Conservation (phyloP, 2,888 invertebrate genomes). For the Lepidochrysops patricia region DNA sequence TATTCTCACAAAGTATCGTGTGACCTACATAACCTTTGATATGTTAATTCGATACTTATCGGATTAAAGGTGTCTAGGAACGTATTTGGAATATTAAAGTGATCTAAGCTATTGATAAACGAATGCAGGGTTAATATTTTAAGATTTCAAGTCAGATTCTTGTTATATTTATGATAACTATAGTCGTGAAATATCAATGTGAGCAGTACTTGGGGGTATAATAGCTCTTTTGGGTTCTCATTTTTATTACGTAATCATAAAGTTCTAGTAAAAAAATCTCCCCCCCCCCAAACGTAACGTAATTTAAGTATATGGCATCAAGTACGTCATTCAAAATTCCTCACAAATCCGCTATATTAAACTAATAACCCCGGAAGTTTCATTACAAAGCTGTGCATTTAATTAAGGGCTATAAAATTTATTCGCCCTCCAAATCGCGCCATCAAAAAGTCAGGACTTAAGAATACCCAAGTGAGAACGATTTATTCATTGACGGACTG, state of each 20-base stretch:
- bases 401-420: not conserved
- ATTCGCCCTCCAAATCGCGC: not conserved
- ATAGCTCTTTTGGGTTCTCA: too few species aligned
- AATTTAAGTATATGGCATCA: not conserved
- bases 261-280: too few species aligned
- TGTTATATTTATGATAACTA: not conserved
- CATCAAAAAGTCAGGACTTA: not conserved
- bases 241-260: too few species aligned
- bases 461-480: not conserved
- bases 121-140: not conserved
- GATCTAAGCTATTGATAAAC: not conserved
- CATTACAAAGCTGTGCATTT: not conserved
- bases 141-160: not conserved
- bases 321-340: not conserved
- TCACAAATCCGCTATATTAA: not conserved
- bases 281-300: too few species aligned
- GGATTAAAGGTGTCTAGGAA: not conserved
- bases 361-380: not conserved
- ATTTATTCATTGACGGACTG: slow-evolving; percentile 2
- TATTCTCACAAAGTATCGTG: slow-evolving; percentile 10
- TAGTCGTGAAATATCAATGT: not conserved
- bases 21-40: slow-evolving; percentile 13
- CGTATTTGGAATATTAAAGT: not conserved
- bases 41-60: slow-evolving; percentile 1
- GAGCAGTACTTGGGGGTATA: too few species aligned